Evolutionary conservation across 2,888 invertebrate genomes (phyloP).

Genomic region (Rotaria magnacalcarata): DNA sequence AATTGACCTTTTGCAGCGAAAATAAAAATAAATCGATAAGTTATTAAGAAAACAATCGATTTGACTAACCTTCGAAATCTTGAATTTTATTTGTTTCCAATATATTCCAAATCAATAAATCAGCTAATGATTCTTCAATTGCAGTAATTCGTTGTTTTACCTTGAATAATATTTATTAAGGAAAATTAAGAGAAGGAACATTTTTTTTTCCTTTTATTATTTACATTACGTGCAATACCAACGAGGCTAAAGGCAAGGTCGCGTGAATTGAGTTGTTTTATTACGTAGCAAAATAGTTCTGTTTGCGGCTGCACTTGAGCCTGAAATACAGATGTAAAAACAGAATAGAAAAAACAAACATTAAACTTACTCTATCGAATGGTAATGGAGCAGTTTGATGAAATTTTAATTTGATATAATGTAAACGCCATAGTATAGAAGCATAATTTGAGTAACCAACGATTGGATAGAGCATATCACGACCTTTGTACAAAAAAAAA

Average conservation of each 20-base stretch:
- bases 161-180: background rate
- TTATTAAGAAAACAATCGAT: too few species aligned
- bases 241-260: constrained; percentile 94
- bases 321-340: constrained; percentile 47
- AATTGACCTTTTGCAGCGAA: background rate
- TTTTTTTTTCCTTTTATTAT: background rate
- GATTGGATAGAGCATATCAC: constrained; percentile 83
- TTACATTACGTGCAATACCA: constrained; percentile 63
- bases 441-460: constrained; percentile 69
- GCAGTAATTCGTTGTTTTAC: background rate
- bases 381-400: constrained; percentile 74
- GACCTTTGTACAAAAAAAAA: constrained; percentile 55
- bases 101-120: constrained; percentile 17
- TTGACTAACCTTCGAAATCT: background rate
- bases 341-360: background rate
- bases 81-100: constrained; percentile 30
- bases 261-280: constrained; percentile 87
- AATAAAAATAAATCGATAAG: background rate
- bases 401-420: constrained; percentile 74
- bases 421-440: constrained; percentile 72
- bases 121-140: constrained; percentile 20
- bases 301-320: constrained; percentile 83
- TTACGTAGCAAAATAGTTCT: constrained; percentile 76
- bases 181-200: background rate
- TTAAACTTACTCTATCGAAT: constrained; percentile 67